phyloP scores from a whole-genome alignment of 2,113 vertebrate genomes.

The Siniperca chuatsi region DNA sequence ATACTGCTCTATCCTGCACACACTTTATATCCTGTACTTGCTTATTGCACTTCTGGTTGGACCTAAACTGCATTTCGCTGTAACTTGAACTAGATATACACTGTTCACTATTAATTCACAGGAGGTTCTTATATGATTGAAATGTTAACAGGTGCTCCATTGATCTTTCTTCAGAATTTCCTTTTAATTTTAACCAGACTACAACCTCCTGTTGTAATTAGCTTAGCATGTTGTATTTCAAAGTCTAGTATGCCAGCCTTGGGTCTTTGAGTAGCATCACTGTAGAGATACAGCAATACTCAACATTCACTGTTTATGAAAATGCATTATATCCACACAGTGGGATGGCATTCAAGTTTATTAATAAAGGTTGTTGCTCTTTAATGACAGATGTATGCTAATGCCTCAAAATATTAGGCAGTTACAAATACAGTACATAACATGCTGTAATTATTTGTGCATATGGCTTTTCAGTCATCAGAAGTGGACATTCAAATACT shows the following conservation, averaged over 20 bases:
- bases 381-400: background rate
- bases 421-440: background rate
- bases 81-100: too few relatives aligned
- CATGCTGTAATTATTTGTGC: background rate
- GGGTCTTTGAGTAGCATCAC: background rate
- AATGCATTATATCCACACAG: background rate
- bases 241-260: background rate
- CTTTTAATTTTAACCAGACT: too few relatives aligned
- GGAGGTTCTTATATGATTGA: too few relatives aligned
- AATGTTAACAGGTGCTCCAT: too few relatives aligned
- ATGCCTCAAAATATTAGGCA: background rate
- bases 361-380: background rate
- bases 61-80: too few relatives aligned
- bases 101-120: too few relatives aligned
- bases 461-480: background rate
- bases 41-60: too few relatives aligned
- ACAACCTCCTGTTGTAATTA: too few relatives aligned
- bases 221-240: background rate
- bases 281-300: background rate
- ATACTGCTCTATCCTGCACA: too few relatives aligned
- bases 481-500: background rate
- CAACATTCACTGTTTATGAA: background rate
- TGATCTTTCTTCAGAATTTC: too few relatives aligned
- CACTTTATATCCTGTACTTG: too few relatives aligned
- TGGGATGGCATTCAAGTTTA: background rate